Conservation (phyloP, 2,888 invertebrate genomes). For the Drosophila niveifrons region DNA sequence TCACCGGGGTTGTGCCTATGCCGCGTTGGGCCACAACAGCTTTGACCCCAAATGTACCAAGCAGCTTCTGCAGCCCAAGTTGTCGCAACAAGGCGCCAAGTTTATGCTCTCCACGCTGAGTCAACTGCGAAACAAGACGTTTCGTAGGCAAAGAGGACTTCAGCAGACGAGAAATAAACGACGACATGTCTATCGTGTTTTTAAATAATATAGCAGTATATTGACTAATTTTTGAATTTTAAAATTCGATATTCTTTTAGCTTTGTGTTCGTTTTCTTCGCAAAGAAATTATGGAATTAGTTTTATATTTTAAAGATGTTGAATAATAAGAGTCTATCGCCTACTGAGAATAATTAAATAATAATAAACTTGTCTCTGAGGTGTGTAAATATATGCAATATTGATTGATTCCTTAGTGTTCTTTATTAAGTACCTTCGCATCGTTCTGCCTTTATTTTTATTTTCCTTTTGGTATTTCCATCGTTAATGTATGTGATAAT, state of each 20-base stretch:
- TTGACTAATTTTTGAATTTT: constrained; percentile 3
- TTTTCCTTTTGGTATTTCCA: background rate
- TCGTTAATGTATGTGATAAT: constrained; percentile 42
- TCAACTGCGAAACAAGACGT: constrained; percentile 67
- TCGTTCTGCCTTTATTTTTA: constrained; percentile 24
- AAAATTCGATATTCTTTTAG: constrained; percentile 11
- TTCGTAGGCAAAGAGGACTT: constrained; percentile 51
- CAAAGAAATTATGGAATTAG: constrained; percentile 20
- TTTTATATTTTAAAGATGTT: background rate
- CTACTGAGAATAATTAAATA: background rate
- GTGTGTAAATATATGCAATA: background rate
- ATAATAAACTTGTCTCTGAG: background rate
- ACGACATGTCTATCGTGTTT: constrained; percentile 49
- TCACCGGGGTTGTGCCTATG: constrained; percentile 52
- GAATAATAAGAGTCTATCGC: background rate
- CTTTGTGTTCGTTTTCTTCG: constrained; percentile 15
- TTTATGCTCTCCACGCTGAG: constrained; percentile 55
- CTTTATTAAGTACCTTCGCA: constrained; percentile 15
- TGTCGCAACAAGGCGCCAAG: constrained; percentile 42
- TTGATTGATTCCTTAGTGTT: background rate
- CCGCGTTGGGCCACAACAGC: constrained; percentile 31
- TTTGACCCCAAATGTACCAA: constrained; percentile 25
- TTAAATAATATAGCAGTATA: background rate
- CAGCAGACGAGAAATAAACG: constrained; percentile 57
- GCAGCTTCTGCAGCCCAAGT: constrained; percentile 41